These are phyloP conservation scores for Lordiphosa mommai DNA, from an alignment of 1,140 invertebrate genomes.

Conservation along the genomic window DNA sequence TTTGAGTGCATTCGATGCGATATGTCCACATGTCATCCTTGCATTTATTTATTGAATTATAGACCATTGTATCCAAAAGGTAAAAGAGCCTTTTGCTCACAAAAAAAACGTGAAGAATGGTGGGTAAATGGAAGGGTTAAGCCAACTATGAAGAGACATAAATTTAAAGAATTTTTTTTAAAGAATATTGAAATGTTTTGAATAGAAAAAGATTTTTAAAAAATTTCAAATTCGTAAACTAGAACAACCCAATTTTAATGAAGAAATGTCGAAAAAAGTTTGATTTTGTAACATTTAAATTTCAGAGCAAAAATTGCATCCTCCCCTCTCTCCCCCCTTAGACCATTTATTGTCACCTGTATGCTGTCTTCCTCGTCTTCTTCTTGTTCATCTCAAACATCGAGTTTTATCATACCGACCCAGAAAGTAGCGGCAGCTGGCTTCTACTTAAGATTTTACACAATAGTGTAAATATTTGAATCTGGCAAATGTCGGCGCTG, in stretches of 20 bases:
- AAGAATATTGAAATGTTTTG: too few relatives aligned
- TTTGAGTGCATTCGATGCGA: conserved; percentile 65
- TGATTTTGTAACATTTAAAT: too few relatives aligned
- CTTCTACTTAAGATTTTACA: conserved; percentile 47
- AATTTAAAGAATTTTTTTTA: too few relatives aligned
- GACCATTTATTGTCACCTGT: neutral
- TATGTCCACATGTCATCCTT: conserved; percentile 66
- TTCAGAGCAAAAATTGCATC: too few relatives aligned
- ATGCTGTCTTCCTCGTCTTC: neutral
- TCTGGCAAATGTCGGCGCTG: conserved; percentile 42
- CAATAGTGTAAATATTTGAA: conserved; percentile 57
- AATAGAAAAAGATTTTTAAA: too few relatives aligned
- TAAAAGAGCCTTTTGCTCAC: conserved; percentile 1
- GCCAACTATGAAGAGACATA: neutral
- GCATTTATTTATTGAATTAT: conserved; percentile 75
- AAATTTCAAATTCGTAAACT: too few relatives aligned
- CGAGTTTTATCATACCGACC: conserved; percentile 8
- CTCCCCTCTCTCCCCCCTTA: too few relatives aligned
- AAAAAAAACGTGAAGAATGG: conserved; percentile 12
- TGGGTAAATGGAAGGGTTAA: neutral
- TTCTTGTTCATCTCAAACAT: conserved; percentile 16
- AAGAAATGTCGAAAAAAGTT: too few relatives aligned
- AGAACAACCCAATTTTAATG: too few relatives aligned
- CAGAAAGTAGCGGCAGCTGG: conserved; percentile 18
- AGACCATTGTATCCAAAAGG: conserved; percentile 14